Conservation (phyloP, 2,888 invertebrate genomes). For the Lasiommata megera region DNA sequence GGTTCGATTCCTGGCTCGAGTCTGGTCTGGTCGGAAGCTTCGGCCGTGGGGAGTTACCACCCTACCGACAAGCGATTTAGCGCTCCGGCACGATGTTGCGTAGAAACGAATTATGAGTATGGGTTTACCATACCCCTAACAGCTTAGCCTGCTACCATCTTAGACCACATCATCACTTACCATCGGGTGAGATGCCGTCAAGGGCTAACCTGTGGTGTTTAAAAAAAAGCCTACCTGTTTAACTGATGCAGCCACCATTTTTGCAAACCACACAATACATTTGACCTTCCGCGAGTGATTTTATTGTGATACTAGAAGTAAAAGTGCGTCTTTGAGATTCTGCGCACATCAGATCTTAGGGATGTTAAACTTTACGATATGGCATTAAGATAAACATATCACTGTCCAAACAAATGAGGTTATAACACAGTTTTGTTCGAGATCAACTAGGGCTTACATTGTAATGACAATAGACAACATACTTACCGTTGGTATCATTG, state of each 20-base stretch:
- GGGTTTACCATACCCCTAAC: too few relatives aligned
- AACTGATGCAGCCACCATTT: slow-evolving; percentile 16
- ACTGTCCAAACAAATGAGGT: slow-evolving; percentile 2
- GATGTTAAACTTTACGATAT: slow-evolving; percentile 14
- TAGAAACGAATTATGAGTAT: too few relatives aligned
- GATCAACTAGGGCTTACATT: neutral
- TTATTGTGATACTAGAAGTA: neutral
- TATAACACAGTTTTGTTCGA: slow-evolving; percentile 1
- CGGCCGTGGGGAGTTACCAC: too few relatives aligned
- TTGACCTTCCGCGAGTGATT: neutral
- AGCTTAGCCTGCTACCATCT: too few relatives aligned
- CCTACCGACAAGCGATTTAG: too few relatives aligned
- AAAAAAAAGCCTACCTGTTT: slow-evolving; percentile 23
- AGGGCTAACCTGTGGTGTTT: too few relatives aligned
- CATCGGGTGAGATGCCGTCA: too few relatives aligned
- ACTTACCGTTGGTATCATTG: neutral
- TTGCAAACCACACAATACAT: neutral
- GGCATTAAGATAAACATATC: slow-evolving; percentile 21
- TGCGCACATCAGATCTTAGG: neutral
- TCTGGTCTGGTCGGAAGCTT: too few relatives aligned
- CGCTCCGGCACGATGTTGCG: too few relatives aligned
- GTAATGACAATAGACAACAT: neutral
- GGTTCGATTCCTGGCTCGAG: too few relatives aligned
- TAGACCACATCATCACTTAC: too few relatives aligned
- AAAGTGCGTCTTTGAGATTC: neutral